Base-by-base conservation (phyloP, 2,888 invertebrate species). In the Drosophila atripex region DNA sequence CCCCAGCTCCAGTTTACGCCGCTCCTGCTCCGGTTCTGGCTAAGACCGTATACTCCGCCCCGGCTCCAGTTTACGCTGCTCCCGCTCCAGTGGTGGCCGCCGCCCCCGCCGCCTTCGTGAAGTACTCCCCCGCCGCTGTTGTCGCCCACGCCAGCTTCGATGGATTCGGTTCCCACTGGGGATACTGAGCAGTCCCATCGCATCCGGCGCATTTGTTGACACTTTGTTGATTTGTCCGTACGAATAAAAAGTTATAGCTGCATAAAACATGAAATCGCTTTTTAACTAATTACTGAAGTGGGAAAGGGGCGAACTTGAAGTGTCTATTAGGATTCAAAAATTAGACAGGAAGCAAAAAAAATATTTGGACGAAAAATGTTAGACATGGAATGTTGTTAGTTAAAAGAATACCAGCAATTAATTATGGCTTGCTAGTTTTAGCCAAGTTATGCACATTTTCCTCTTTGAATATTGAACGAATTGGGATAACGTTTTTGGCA, bases 101-200 rank as follows among this genome's bases (percentile, higher is more conserved):
- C 52, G 89, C 89, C 6, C 85, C 83, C 6, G 59, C 76, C 21
- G 82, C 82, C 54, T 82, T 52, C 12, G 84, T 83, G 18, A 83
- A 71, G 71, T 84, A 80, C 77, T 85, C 83, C 18, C 88, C 89
- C 2, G 84, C 89, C 25, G 63, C 79, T 25, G 71, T 69, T 35
- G 89, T 94, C 46, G 93, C 94, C 66, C 94, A 94, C 89, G 93
- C 93, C 55, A 91, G 93, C 80, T 95, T 94, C 93, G 93, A 92
- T 80, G 94, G 94, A 71, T 92, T 94, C 64, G 93, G 93, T 76
- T 93, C 93, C 77, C 93, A 93, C 84, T 95, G 95, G 92, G 94
- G 93, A 86, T 94, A 94, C 93, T 95, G 93, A 93, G 23, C 43
- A 6, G 12, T 9, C 30, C 23, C n/a, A 38, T 23, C 35, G 8